Evolutionary conservation across 2,113 vertebrate species (phyloP).

Genomic region (Phrynosoma platyrhinos): DNA sequence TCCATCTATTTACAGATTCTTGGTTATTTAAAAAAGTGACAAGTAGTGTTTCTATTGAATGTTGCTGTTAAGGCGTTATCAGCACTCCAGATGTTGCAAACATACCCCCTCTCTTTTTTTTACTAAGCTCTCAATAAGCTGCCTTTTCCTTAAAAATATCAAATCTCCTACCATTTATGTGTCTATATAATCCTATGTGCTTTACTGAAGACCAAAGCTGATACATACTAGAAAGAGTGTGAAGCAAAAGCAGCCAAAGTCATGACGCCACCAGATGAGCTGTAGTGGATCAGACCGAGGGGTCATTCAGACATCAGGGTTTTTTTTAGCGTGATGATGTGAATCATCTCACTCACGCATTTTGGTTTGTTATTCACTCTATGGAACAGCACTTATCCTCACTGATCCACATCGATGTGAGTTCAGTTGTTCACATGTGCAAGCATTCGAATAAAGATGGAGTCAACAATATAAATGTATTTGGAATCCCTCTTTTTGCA

Average conservation of each 20-base stretch:
- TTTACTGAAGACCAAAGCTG: background rate
- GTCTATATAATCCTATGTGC: slow-evolving; percentile 7
- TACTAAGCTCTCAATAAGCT: background rate
- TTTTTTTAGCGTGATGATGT: too few species aligned
- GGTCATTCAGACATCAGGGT: too few species aligned
- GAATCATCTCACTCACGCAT: too few species aligned
- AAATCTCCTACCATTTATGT: background rate
- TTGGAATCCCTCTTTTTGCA: too few species aligned
- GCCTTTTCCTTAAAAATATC: slow-evolving; percentile 29
- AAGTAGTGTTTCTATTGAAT: slow-evolving; percentile 60
- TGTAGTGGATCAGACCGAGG: too few species aligned
- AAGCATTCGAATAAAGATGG: too few species aligned
- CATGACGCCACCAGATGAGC: too few species aligned
- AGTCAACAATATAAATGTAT: too few species aligned
- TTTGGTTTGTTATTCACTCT: too few species aligned
- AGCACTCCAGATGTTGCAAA: slow-evolving; percentile 65
- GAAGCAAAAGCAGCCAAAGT: background rate
- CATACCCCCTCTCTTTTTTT: slow-evolving; percentile 31
- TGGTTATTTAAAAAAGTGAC: slow-evolving; percentile 46
- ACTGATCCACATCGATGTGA: too few species aligned
- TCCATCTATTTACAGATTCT: slow-evolving; percentile 47
- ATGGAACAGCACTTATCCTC: too few species aligned
- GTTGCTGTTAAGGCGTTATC: slow-evolving; percentile 38
- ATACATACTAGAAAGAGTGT: background rate
- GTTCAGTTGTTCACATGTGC: too few species aligned